Evolutionary conservation across 2,888 invertebrate genomes (phyloP).

Genomic region (Eupithecia pulchellata): DNA sequence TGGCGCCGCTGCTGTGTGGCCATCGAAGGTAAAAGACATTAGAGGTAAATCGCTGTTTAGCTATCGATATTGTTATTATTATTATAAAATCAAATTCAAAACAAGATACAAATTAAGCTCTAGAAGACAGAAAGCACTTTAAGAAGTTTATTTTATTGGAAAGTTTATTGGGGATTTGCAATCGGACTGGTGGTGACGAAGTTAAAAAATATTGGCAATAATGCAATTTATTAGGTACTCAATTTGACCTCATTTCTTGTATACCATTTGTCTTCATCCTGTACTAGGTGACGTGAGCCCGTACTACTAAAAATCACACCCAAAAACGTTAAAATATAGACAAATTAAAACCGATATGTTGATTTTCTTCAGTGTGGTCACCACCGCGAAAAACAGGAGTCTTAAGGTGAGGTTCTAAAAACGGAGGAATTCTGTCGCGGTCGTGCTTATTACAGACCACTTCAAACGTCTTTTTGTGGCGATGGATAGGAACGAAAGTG

Average conservation of each 20-base stretch:
- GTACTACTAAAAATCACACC: not conserved
- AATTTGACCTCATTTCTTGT: not conserved
- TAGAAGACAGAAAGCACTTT: not conserved
- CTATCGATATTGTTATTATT: too few relatives aligned
- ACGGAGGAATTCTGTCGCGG: conserved; percentile 79
- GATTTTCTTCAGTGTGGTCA: not conserved
- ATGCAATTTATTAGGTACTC: not conserved
- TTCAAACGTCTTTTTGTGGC: conserved; percentile 76
- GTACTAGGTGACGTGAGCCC: not conserved
- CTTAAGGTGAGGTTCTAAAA: conserved; percentile 77
- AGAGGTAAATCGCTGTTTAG: not conserved
- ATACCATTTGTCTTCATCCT: not conserved
- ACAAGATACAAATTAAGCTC: not conserved
- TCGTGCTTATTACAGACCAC: conserved; percentile 80
- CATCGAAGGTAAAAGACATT: not conserved
- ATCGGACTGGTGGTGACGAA: not conserved
- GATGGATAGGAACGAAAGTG: conserved; percentile 51
- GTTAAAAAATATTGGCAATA: not conserved
- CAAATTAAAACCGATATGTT: not conserved
- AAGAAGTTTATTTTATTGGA: not conserved
- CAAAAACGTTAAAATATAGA: not conserved
- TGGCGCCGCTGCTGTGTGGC: conserved; percentile 8
- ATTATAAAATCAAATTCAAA: not conserved
- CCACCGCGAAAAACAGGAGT: not conserved
- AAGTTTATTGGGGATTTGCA: not conserved